A percentile compares a stretch with the other conserved stretches of the same genome.
Conservation (phyloP, 92 coral and sea anemone genomes). For the Desmophyllum pertusum region DNA sequence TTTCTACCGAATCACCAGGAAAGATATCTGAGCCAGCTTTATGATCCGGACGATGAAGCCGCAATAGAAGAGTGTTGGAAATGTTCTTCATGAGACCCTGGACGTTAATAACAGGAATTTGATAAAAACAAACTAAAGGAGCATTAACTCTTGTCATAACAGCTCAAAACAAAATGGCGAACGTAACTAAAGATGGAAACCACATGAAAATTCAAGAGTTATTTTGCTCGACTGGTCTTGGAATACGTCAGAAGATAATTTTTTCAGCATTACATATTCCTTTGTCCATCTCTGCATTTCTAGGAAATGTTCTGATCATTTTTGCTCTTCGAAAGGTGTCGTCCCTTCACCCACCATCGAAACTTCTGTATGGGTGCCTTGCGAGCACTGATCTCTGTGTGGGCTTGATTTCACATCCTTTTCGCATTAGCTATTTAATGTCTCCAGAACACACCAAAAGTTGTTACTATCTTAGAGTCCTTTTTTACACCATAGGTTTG, state of each 20-base stretch:
- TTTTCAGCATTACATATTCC: not conserved
- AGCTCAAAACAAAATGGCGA: too few species aligned
- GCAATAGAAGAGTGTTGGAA: too few species aligned
- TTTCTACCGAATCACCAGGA: too few species aligned
- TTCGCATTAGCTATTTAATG: not conserved
- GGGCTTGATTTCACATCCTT: not conserved
- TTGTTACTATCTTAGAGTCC: not conserved
- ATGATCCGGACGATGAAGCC: too few species aligned
- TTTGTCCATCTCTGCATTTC: not conserved
- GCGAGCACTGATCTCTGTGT: slow-evolving; percentile 14
- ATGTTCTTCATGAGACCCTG: too few species aligned
- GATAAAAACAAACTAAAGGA: too few species aligned
- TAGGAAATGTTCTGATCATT: slow-evolving; percentile 1
- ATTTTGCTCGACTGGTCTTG: too few species aligned
- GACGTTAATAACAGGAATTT: too few species aligned
- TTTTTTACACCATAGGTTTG: not conserved
- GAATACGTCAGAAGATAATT: not conserved
- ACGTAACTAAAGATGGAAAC: too few species aligned
- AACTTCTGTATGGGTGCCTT: not conserved
- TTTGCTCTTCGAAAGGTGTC: not conserved
- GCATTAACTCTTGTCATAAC: too few species aligned
- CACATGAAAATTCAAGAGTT: too few species aligned
- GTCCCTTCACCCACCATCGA: not conserved
- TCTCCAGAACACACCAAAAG: not conserved
- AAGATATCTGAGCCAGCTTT: too few species aligned